Evolutionary conservation across 2,888 invertebrate genomes (phyloP).

Genomic region (Hololepta plana): DNA sequence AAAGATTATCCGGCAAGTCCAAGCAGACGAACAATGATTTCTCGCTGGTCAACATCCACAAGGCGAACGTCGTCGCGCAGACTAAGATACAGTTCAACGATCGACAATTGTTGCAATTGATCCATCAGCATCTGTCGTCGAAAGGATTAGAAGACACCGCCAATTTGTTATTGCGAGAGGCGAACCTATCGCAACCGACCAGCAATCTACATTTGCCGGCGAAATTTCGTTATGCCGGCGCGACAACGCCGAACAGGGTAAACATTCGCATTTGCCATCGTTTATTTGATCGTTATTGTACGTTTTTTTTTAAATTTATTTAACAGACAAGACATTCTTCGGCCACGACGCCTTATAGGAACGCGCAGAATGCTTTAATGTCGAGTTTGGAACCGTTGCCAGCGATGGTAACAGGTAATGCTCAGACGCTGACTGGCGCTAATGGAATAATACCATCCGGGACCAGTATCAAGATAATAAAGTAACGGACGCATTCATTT

Average conservation of each 20-base stretch:
- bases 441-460: constrained; percentile 5
- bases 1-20: constrained; percentile 80
- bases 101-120: constrained; percentile 78
- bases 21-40: constrained; percentile 68
- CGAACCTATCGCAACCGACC: constrained; percentile 39
- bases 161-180: constrained; percentile 55
- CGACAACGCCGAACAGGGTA: constrained; percentile 33
- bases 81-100: constrained; percentile 92
- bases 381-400: too few species aligned
- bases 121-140: constrained; percentile 68
- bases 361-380: too few species aligned
- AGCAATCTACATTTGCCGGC: constrained; percentile 26
- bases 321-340: too few species aligned
- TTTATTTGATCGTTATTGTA: not conserved
- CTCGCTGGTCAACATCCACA: constrained; percentile 73
- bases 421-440: too few species aligned
- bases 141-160: constrained; percentile 64
- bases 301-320: not conserved
- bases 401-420: too few species aligned
- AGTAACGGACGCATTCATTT: constrained; percentile 8
- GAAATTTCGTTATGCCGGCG: constrained; percentile 29
- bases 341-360: too few species aligned
- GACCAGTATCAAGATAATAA: constrained; percentile 10
- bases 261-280: constrained; percentile 9
- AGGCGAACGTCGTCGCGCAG: constrained; percentile 90